Evolutionary conservation across 2,797 vertebrate species (phyloP).

Genomic region (Poliocrania exsul): DNA sequence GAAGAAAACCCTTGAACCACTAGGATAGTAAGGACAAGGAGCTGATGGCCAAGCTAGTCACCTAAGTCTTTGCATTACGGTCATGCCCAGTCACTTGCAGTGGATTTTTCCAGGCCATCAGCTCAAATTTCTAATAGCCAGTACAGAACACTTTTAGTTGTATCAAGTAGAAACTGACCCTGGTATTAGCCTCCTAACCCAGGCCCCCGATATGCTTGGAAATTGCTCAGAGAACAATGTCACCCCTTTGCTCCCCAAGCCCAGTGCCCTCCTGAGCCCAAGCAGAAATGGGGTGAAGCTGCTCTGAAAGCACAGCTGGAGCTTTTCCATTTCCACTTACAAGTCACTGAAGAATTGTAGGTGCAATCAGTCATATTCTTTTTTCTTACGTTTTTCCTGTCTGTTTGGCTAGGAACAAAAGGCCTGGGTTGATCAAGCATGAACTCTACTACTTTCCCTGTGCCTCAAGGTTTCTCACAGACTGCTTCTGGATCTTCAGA

Average conservation of each 20-base stretch:
- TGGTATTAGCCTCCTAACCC: neutral
- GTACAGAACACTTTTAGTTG: neutral
- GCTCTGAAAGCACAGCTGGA: neutral
- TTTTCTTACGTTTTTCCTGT: neutral
- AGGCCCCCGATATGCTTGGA: neutral
- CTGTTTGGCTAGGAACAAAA: neutral
- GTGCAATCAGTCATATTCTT: neutral
- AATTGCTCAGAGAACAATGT: constrained; percentile 1
- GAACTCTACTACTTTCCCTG: neutral
- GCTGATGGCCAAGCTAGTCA: neutral
- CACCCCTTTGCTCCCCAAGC: neutral
- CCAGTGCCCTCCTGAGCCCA: fast-evolving
- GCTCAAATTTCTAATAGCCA: neutral
- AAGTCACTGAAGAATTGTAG: neutral
- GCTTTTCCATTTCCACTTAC: constrained; percentile 19
- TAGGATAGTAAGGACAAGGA: neutral
- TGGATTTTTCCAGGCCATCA: neutral
- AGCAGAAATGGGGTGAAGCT: neutral
- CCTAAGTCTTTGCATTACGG: neutral
- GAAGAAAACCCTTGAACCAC: neutral
- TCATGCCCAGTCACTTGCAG: neutral
- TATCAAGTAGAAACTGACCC: neutral
- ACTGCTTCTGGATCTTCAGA: neutral
- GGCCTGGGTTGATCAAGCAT: neutral
- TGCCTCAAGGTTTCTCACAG: neutral